Base-by-base conservation (phyloP, 2,888 invertebrate genomes). In the Emmelina monodactyla region DNA sequence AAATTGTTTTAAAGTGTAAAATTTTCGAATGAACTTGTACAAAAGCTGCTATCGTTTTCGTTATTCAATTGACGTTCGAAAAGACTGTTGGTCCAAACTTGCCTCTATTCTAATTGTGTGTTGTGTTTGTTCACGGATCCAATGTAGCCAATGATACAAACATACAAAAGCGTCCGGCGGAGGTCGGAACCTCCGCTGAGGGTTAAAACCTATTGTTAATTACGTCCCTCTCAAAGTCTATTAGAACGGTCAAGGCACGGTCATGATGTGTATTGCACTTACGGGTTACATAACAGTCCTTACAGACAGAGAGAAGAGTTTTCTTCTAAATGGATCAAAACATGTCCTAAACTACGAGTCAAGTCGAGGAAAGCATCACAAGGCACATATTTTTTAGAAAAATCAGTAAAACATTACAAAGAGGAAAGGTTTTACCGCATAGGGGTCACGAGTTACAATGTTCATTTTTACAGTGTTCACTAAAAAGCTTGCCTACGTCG, bases 371-470 rank as follows among this genome's bases (percentile, higher is more conserved):
- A 78, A 79, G 78, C 78, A 62, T 75, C 67, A 63, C 78, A 79
- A 79, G 79, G 79, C 79, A 79, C 79, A 78, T 78, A 76, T 72
- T 76, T 78, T 25, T 76, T 78, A 78, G 75, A 78, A 79, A 75
- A 51, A 68, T 73, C 67, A 73, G 66, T 66, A 58, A 53, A 62
- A 60, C 65, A 63, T 64, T 61, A 59, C 62, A 59, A 57, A 56
- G 55, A 61, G 49, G 49, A 60, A 62, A 46, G 40, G 55, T 49
- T 52, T 57, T 51, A 58, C 66, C 67, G 62, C 62, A 41, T 47
- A 40, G 51, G 48, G 52, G 58, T 59, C 60, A 19, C 47, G 58
- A 56, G 60, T 58, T 55, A 56, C 58, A 50, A 55, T 54, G 51
- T 58, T 55, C 55, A 58, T 60, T 55, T 62, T 53, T 54, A 67